phyloP scores from a whole-genome alignment of 2,113 vertebrate genomes.

The Mandrillus leucophaeus region DNA sequence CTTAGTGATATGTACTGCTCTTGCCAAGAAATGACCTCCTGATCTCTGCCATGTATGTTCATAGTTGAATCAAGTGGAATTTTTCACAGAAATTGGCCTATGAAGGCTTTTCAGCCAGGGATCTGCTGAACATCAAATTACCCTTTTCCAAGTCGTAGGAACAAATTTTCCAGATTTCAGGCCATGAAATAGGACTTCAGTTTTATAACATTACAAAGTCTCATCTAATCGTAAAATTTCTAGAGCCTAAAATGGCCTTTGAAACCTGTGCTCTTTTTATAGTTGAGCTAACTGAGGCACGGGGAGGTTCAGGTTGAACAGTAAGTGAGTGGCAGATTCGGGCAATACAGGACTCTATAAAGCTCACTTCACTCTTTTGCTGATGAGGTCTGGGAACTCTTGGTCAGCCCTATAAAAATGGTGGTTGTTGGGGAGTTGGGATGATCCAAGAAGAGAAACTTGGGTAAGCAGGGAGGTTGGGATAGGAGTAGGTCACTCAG shows the following conservation, averaged over 20 bases:
- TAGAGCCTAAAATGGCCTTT: neutral
- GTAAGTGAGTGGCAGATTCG: neutral
- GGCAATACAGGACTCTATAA: neutral
- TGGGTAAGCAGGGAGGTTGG: neutral
- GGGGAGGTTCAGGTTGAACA: neutral
- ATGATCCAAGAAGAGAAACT: slow-evolving; percentile 7
- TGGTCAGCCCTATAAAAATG: neutral
- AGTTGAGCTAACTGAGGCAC: neutral
- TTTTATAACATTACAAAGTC: neutral
- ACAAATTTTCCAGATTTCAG: neutral
- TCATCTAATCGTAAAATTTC: neutral
- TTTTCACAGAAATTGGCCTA: neutral
- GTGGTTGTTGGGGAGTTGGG: neutral
- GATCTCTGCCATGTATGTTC: neutral
- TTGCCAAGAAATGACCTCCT: neutral
- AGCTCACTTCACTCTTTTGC: neutral
- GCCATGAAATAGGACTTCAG: neutral
- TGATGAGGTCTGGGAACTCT: neutral
- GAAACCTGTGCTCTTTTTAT: neutral
- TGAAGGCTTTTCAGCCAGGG: neutral
- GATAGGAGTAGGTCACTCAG: neutral
- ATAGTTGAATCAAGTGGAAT: neutral
- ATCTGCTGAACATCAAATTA: neutral
- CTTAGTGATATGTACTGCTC: neutral
- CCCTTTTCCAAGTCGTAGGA: slow-evolving; percentile 21